Conservation (phyloP, 1,140 invertebrate genomes). For the Trichoplusia ni region DNA sequence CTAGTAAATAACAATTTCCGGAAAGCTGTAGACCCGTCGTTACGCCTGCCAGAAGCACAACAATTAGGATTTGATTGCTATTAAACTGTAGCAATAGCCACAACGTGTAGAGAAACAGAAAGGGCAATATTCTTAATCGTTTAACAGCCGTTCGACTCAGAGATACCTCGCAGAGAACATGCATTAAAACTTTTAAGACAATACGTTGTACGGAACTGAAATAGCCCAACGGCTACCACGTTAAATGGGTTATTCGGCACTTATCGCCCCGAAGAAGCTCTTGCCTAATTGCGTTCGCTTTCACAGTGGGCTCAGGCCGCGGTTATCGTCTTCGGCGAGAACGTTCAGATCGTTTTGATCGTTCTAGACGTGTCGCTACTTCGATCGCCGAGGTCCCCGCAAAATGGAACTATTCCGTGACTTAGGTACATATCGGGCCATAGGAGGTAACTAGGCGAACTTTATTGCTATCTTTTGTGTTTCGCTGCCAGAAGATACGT, state of each 20-base stretch:
- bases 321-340: conserved; percentile 9
- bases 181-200: conserved; percentile 19
- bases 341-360: conserved; percentile 25
- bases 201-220: conserved; percentile 4
- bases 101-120: too few relatives aligned
- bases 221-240: neutral
- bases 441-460: neutral
- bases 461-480: neutral
- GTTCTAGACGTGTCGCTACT: conserved; percentile 17
- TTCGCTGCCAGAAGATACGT: neutral
- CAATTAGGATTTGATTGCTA: too few relatives aligned
- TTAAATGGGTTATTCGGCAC: conserved; percentile 24
- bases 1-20: too few relatives aligned
- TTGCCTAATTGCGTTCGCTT: conserved; percentile 21
- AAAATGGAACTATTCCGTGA: conserved; percentile 28
- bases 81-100: too few relatives aligned
- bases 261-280: conserved; percentile 15
- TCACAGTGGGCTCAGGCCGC: neutral
- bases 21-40: too few relatives aligned
- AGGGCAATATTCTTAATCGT: too few relatives aligned
- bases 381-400: conserved; percentile 6
- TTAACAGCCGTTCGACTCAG: neutral
- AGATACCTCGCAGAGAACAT: neutral
- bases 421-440: conserved; percentile 14
- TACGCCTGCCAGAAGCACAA: too few relatives aligned